phyloP scores from a whole-genome alignment of 2,797 vertebrate species.

The Amblyraja radiata region DNA sequence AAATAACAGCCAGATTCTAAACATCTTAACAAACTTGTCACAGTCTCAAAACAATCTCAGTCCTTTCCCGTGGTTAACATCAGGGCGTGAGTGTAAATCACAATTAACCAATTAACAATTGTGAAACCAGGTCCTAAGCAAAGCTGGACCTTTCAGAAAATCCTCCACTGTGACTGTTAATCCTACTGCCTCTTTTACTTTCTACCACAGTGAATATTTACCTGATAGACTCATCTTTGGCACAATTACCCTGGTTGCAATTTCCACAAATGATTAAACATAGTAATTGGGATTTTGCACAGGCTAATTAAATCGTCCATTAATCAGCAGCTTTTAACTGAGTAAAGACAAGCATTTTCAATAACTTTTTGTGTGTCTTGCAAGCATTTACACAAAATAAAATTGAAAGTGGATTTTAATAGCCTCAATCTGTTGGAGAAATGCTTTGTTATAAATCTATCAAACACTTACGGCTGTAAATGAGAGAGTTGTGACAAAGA shows the following conservation, averaged over 20 bases:
- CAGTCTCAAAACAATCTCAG: neutral
- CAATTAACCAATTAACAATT: too few relatives aligned
- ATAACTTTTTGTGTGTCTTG: neutral
- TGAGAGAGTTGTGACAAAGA: neutral
- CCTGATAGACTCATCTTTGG: neutral
- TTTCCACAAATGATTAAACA: neutral
- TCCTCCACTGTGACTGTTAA: neutral
- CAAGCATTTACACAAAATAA: neutral
- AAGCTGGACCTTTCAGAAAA: neutral
- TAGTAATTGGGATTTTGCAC: neutral
- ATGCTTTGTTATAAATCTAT: neutral
- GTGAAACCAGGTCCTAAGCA: neutral
- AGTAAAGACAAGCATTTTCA: neutral
- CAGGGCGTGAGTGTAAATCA: too few relatives aligned
- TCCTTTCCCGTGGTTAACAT: neutral
- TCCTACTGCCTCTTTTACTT: neutral
- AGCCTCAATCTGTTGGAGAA: neutral
- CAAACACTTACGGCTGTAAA: neutral
- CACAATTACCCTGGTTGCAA: neutral
- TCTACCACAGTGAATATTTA: neutral
- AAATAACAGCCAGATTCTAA: slow-evolving; percentile 1
- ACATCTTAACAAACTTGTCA: neutral
- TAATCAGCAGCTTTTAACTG: neutral
- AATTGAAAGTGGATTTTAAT: neutral
- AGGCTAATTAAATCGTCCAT: neutral